Conservation (phyloP, 1,140 invertebrate genomes). For the Heliconius hermathena region DNA sequence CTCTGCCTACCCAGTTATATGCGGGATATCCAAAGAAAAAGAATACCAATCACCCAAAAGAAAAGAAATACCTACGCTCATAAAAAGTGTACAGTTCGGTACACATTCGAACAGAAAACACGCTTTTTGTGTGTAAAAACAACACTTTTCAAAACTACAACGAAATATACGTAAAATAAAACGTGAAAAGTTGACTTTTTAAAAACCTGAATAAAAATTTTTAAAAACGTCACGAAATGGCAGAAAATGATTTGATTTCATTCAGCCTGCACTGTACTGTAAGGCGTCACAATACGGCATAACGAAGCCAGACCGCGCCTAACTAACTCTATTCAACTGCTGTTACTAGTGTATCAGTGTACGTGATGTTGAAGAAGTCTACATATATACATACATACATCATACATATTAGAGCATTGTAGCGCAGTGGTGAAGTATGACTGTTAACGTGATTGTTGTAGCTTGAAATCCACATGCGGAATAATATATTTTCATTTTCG, state of each 20-base stretch:
- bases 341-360: constrained; percentile 13
- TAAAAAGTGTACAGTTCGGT: neutral
- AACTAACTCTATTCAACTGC: constrained; percentile 26
- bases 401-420: no score
- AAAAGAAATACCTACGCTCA: neutral
- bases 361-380: constrained; percentile 10
- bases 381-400: neutral
- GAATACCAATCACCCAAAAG: no score
- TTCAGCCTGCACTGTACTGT: neutral
- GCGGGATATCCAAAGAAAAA: no score
- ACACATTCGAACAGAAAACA: neutral
- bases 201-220: neutral
- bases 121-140: neutral
- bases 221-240: neutral
- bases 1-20: no score
- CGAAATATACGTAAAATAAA: neutral
- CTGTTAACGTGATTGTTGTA: neutral
- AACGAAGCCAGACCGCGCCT: constrained; percentile 25
- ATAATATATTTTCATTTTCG: no score
- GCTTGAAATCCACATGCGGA: neutral
- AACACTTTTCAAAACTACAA: neutral
- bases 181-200: neutral
- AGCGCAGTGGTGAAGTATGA: no score
- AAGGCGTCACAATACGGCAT: constrained; percentile 21
- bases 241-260: constrained; percentile 11